Percentiles rank a stretch among this genome's conserved stretches.
These are phyloP conservation scores for Sakesphorus luctuosus DNA, from an alignment of 2,113 vertebrate genomes.

Conservation along the genomic window DNA sequence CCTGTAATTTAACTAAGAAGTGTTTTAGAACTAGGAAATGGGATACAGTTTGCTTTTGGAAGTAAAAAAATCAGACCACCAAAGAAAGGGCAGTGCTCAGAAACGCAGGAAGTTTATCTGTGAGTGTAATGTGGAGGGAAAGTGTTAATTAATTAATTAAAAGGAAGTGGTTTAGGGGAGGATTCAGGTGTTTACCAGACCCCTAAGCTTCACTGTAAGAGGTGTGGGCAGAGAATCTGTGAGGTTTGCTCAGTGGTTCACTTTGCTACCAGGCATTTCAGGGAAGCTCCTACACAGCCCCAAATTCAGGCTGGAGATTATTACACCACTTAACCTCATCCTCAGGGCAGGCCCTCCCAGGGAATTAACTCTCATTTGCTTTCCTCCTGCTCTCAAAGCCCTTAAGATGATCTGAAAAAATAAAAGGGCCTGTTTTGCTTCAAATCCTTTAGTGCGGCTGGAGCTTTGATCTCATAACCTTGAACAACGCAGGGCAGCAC, in stretches of 20 bases:
- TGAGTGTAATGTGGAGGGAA: neutral
- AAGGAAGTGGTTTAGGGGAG: neutral
- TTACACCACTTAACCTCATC: slow-evolving; percentile 21
- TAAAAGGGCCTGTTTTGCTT: slow-evolving; percentile 13
- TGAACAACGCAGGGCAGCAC: neutral
- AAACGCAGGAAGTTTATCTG: neutral
- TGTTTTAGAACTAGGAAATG: neutral
- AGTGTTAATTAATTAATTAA: neutral
- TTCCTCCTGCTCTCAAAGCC: slow-evolving; percentile 28
- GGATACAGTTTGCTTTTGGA: neutral
- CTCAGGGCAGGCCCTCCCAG: slow-evolving; percentile 9
- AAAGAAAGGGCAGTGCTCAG: neutral
- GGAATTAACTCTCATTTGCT: slow-evolving; percentile 37
- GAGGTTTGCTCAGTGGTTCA: neutral
- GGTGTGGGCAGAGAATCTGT: neutral
- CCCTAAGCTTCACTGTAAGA: neutral
- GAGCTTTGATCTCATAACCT: neutral
- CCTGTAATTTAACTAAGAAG: neutral
- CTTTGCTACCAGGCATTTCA: neutral
- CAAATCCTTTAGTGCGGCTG: neutral
- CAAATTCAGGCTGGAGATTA: neutral
- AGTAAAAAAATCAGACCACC: neutral
- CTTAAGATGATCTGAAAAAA: slow-evolving; percentile 29
- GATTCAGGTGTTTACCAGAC: neutral
- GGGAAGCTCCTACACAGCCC: neutral